Base-by-base conservation (phyloP, 2,113 vertebrate genomes). In the Talpa occidentalis region DNA sequence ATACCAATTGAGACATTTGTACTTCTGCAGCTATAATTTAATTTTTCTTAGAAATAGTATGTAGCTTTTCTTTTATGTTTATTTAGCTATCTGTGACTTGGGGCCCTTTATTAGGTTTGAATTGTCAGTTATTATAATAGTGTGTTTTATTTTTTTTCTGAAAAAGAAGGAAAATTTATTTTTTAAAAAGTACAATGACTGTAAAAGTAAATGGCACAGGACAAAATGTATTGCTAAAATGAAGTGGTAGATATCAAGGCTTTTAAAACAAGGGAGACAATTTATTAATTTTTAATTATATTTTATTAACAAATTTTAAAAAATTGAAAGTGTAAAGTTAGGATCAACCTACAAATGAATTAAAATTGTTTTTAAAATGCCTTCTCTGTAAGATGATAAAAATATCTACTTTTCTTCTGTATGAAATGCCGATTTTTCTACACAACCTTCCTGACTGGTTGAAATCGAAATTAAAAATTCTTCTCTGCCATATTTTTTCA, bases 211-310 rank as follows among this genome's bases (percentile, higher is more conserved):
- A 70, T 19, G 16, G 62, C 6, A 60, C 9, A 35, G 1, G n/a
- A 42, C 72, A 24, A 64, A 70, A 73, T 16, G 32, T 59, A 60
- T 52, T 86, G 2, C 60, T 72, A 40, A 91, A 92, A 84, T 76
- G 35, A 90, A 82, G 62, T 77, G 26, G 2, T 91, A 74, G 84
- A 72, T 62, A 62, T 66, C 73, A 74, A 88, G 44, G 17, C 90
- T 70, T 83, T 81, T 80, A 86, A 91, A 89, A 66, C 47, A 54
- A 12, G 73, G n/a, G 24, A 91, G 80, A 92, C 87, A 94, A 83
- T 62, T 64, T 70, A 82, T 74, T 44, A 26, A 21, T 86, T 81
- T 92, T 56, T 93, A 84, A 91, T 88, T 82, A 84, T 74, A 56
- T 12, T 78, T 67, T 93, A 56, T 64, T 24, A 79, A 22, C 15